Conservation (phyloP, 2,113 vertebrate genomes). For the Upupa epops region DNA sequence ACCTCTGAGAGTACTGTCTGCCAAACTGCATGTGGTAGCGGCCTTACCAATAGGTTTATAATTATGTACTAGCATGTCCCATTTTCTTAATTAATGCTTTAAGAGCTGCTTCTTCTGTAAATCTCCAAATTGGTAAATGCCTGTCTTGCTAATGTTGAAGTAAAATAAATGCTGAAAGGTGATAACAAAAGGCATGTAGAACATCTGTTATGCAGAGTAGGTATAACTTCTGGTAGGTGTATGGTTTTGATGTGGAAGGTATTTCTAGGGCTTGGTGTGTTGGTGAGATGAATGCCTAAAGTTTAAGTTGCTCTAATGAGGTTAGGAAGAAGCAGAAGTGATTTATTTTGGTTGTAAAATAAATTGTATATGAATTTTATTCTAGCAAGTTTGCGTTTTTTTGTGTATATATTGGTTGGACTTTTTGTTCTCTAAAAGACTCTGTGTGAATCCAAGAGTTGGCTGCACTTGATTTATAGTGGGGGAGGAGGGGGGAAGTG, state of each 20-base stretch:
- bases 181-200: not conserved
- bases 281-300: not conserved
- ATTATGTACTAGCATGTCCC: not conserved
- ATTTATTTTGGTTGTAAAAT: not conserved
- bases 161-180: not conserved
- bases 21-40: not conserved
- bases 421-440: no score
- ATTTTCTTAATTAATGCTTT: slow-evolving; percentile 6
- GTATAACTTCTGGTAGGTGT: not conserved
- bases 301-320: not conserved
- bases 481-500: slow-evolving; percentile 34
- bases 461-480: not conserved
- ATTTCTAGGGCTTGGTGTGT: not conserved
- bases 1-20: not conserved
- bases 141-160: not conserved
- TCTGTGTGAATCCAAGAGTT: not conserved
- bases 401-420: not conserved
- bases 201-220: not conserved
- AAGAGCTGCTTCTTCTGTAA: not conserved
- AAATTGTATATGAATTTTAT: not conserved
- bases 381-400: not conserved
- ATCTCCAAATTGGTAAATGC: not conserved
- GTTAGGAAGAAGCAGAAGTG: not conserved
- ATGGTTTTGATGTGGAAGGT: rapidly evolving
- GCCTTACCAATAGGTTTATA: slow-evolving; percentile 34